phyloP scores from a whole-genome alignment of 2,113 vertebrate genomes.

The Mionectes macconnelli region DNA sequence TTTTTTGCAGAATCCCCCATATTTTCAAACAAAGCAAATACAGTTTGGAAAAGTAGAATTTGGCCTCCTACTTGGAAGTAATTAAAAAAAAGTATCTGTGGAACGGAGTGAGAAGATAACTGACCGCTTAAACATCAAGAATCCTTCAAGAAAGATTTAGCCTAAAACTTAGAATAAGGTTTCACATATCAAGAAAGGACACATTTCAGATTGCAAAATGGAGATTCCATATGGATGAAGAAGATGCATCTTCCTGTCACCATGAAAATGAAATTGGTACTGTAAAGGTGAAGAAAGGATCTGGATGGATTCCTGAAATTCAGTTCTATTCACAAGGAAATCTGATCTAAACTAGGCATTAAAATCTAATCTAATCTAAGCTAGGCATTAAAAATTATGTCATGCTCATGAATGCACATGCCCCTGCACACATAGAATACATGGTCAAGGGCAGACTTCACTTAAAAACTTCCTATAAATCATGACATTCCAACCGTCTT shows the following conservation, averaged over 20 bases:
- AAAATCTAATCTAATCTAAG: neutral
- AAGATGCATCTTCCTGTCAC: rapidly evolving
- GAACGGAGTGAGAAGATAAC: neutral
- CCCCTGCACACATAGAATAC: neutral
- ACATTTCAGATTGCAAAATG: neutral
- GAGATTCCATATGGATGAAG: neutral
- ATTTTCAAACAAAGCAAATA: neutral
- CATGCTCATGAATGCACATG: rapidly evolving
- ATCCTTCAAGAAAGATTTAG: neutral
- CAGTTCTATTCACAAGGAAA: neutral
- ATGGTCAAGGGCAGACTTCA: neutral
- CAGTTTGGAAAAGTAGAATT: neutral
- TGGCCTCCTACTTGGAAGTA: neutral
- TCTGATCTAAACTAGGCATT: neutral
- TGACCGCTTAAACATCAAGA: neutral
- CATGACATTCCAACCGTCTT: neutral
- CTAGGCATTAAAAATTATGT: neutral
- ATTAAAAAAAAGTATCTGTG: neutral
- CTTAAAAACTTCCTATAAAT: neutral
- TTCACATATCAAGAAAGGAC: neutral
- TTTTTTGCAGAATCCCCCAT: neutral
- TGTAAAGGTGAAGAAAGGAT: neutral
- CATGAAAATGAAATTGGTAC: neutral
- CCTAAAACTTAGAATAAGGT: neutral
- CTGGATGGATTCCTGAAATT: neutral